Base-by-base conservation (phyloP, 2,888 invertebrate genomes). In the Eupithecia exiguata region DNA sequence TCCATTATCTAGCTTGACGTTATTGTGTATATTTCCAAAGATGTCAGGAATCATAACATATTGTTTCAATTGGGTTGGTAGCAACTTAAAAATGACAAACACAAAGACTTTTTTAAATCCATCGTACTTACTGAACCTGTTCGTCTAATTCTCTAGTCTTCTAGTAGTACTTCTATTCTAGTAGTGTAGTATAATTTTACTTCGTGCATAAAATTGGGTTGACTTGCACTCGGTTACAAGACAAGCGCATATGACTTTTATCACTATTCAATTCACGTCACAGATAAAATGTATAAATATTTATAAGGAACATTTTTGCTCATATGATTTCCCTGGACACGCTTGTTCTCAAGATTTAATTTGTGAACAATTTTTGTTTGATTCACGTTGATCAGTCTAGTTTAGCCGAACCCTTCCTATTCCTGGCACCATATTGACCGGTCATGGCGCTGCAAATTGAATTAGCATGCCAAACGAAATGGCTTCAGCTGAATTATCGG, bases 391-490 rank as follows among this genome's bases (percentile, higher is more conserved):
- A 25, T 30, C 25, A 36, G 25, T 46, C 36, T 1, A 38, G 61
- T 74, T 46, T 58, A 80, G 71, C 70, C 68, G 69, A 80, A 82
- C 76, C 79, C 80, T 73, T 77, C 61, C 69, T 35, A 68, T 74
- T n/a, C 69, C 74, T 76, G 79, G 79, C 78, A 80, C 74, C 78
- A 78, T 83, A 81, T 80, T 82, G 84, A 83, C 80, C 82, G 80
- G 80, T 81, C 82, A 81, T 81, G 83, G 79, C 83, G 81, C 80
- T 75, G 81, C 82, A 86, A 89, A 88, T 88, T 87, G 75, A 84
- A 88, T 88, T 88, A 88, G 72, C 79, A 76, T 77, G 76, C 68
- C 70, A 70, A 66, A 74, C 72, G 78, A 83, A 83, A 83, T 83
- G 83, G 84, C 84, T 84, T 80, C 81, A 74, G 66, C 36, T 67